Base-by-base conservation (phyloP, 1,140 invertebrate species). In the Meteorus sp. region DNA sequence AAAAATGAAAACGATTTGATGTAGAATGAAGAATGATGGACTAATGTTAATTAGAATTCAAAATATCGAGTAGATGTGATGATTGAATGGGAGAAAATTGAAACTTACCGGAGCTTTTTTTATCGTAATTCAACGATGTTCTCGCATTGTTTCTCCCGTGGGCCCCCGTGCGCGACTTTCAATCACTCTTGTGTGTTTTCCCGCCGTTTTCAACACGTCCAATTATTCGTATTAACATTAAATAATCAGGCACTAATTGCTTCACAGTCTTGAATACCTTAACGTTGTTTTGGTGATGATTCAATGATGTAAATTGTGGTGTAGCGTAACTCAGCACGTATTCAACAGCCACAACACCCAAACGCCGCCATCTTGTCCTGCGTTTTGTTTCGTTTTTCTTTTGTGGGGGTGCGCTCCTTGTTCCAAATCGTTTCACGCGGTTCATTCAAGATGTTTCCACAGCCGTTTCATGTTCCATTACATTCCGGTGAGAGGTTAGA, bases 341-440 rank as follows among this genome's bases (percentile, higher is more conserved):
- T 50, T 64, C 65, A 74, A 52, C 66, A 70, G 66, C 67, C 73
- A 76, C 72, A 73, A 77, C 71, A 76, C 69, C 69, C 72, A 73
- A 74, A 67, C 69, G 73, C 64, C 65, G 74, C 74, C 73, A 75
- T 75, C 69, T 75, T 75, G 73, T 70, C 68, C 33, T 65, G 44
- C 48, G 58, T 69, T 69, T 70, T 68, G 64, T 69, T 72, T 69
- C 63, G 60, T 66, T 69, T 73, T 73, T 70, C 67, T 69, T 66
- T 69, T 68, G 68, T 68, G 66, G 65, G 70, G 69, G 66, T 74
- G 70, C 68, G 70, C 63, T 72, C 66, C 70, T 20, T 13, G 39
- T n/a, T 51, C 56, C 56, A 58, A 35, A 22, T 37, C 17, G 59
- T 71, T 73, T 68, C 68, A 25, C 19, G n/a, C 52, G 60, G 69